phyloP scores from a whole-genome alignment of 2,888 invertebrate species.

The Ormyrus pomaceus region DNA sequence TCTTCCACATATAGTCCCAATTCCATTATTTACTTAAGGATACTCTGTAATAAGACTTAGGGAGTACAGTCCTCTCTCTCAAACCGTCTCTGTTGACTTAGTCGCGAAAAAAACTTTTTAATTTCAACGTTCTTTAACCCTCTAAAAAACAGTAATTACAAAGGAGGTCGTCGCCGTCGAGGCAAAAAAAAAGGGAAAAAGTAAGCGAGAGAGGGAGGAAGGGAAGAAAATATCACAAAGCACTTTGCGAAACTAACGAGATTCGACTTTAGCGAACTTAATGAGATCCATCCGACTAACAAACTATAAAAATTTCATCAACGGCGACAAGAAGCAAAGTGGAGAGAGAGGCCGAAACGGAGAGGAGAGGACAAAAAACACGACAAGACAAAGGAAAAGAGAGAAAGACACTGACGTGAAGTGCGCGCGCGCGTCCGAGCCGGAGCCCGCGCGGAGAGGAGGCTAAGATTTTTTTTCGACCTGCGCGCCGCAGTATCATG shows the following conservation, averaged over 20 bases:
- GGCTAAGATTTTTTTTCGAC: too few relatives aligned
- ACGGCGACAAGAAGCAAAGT: neutral
- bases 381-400: neutral
- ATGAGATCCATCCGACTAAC: constrained; percentile 51
- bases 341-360: neutral
- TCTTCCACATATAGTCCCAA: constrained; percentile 7
- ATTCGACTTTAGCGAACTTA: constrained; percentile 52
- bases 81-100: constrained; percentile 24
- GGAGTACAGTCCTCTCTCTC: constrained; percentile 2
- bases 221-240: constrained; percentile 52
- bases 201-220: neutral
- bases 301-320: constrained; percentile 50
- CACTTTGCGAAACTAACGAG: constrained; percentile 50
- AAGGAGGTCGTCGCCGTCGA: constrained; percentile 23
- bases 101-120: constrained; percentile 49
- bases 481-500: neutral
- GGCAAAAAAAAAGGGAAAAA: neutral
- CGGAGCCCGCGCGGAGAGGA: too few relatives aligned
- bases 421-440: too few relatives aligned
- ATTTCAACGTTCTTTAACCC: constrained; percentile 49
- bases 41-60: constrained; percentile 35
- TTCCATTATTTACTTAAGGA: constrained; percentile 45
- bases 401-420: neutral
- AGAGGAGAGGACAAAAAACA: neutral
- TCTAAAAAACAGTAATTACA: constrained; percentile 51